phyloP scores from a whole-genome alignment of 1,140 invertebrate genomes.

The Idris sp. region DNA sequence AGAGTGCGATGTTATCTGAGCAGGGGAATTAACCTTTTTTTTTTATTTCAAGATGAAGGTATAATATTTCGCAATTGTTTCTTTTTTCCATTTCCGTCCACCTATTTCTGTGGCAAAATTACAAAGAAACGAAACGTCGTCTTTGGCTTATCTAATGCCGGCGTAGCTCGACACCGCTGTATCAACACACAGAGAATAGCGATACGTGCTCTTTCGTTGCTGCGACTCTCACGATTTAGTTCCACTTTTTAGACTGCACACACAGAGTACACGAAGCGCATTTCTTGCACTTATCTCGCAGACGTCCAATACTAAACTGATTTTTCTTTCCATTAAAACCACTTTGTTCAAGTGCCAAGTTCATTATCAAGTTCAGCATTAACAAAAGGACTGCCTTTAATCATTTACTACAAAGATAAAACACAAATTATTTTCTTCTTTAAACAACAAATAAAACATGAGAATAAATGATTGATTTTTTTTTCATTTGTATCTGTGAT shows the following conservation, averaged over 20 bases:
- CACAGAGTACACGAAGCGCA: conserved; percentile 55
- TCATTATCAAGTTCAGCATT: conserved; percentile 35
- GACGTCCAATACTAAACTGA: conserved; percentile 19
- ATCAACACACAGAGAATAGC: conserved; percentile 45
- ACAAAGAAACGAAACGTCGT: conserved; percentile 47
- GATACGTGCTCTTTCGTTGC: conserved; percentile 59
- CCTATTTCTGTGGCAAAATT: conserved; percentile 36
- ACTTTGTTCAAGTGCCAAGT: conserved; percentile 16
- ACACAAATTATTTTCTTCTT: conserved; percentile 17
- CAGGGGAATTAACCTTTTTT: too few relatives aligned
- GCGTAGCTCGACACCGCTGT: conserved; percentile 71
- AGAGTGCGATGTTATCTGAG: too few relatives aligned
- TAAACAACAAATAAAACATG: neutral
- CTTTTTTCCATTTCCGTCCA: conserved; percentile 20
- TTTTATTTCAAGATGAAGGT: too few relatives aligned
- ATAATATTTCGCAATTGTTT: conserved; percentile 49
- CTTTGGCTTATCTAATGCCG: conserved; percentile 71
- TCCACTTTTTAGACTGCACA: conserved; percentile 70
- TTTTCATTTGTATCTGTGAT: too few relatives aligned
- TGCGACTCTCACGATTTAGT: conserved; percentile 69
- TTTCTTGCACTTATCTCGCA: conserved; percentile 55
- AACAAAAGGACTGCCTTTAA: too few relatives aligned
- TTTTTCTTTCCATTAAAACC: conserved; percentile 21
- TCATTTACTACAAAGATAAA: too few relatives aligned
- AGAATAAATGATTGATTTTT: too few relatives aligned